A percentile compares a stretch with the other conserved stretches of the same genome.
These are phyloP conservation scores for Dolichallabes microphthalmus DNA, from an alignment of 2,113 vertebrate species.

Conservation along the genomic window DNA sequence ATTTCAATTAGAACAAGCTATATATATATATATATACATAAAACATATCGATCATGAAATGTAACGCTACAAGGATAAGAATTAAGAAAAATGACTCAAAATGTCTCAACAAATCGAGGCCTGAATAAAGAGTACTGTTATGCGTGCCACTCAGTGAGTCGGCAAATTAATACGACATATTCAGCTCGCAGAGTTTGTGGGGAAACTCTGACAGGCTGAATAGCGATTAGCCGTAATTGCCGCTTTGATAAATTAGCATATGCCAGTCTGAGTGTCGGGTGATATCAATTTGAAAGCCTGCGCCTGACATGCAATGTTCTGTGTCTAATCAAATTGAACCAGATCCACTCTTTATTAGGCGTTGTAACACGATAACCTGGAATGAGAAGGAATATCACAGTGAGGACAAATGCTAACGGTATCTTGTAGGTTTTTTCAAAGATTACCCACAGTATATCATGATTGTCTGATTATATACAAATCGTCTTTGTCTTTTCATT, in stretches of 20 bases:
- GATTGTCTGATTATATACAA: neutral
- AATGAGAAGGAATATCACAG: neutral
- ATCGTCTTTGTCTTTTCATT: neutral
- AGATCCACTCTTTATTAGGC: neutral
- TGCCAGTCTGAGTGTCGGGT: neutral
- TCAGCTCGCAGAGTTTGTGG: neutral
- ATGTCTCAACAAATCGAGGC: neutral
- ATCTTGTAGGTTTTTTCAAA: too few relatives aligned
- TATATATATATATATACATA: neutral
- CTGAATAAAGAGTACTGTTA: conserved; percentile 14
- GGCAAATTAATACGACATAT: conserved; percentile 22
- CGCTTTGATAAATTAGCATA: conserved; percentile 20
- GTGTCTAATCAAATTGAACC: neutral
- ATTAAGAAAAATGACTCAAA: neutral
- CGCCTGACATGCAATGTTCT: neutral
- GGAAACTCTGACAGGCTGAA: conserved; percentile 19
- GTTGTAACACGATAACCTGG: neutral
- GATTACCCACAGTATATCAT: too few relatives aligned
- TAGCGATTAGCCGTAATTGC: conserved; percentile 16
- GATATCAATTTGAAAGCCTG: conserved; percentile 7
- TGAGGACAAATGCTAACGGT: neutral
- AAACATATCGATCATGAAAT: neutral
- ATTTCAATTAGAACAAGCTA: neutral
- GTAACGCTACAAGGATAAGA: neutral
- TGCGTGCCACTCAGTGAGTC: conserved; percentile 13